These are phyloP conservation scores for Albula glossodonta DNA, from an alignment of 2,113 vertebrate species.

Conservation along the genomic window DNA sequence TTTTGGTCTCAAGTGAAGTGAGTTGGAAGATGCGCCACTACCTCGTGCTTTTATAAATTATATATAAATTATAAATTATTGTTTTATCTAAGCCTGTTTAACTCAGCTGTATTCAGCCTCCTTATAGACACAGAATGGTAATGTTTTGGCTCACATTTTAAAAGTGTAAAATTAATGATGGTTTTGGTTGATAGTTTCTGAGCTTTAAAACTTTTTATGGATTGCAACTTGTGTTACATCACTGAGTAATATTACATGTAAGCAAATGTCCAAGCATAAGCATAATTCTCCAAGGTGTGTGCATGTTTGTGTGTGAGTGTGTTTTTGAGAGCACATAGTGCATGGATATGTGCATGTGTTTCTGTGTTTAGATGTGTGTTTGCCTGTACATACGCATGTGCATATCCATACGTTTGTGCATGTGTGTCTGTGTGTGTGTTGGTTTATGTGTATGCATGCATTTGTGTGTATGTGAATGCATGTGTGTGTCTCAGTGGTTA, in stretches of 20 bases:
- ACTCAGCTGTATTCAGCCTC: no score
- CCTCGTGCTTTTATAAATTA: no score
- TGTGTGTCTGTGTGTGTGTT: background rate
- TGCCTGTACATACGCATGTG: background rate
- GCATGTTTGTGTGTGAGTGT: background rate
- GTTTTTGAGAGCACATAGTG: background rate
- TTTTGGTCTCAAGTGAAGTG: no score
- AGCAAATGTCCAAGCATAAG: background rate
- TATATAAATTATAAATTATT: no score
- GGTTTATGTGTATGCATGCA: background rate
- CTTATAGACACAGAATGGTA: no score
- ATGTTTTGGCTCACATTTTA: no score
- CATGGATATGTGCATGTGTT: background rate
- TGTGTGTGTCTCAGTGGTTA: background rate
- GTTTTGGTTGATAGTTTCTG: background rate
- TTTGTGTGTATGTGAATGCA: background rate
- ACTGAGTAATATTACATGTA: background rate
- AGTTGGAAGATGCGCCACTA: no score
- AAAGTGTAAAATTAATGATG: background rate
- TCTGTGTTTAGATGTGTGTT: background rate
- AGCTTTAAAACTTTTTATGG: background rate
- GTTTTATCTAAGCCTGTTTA: no score
- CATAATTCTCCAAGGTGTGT: background rate
- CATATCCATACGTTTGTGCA: background rate
- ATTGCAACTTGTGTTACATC: background rate